Evolutionary conservation across 1,140 invertebrate species (phyloP).

Genomic region (Drosophila sechellia): DNA sequence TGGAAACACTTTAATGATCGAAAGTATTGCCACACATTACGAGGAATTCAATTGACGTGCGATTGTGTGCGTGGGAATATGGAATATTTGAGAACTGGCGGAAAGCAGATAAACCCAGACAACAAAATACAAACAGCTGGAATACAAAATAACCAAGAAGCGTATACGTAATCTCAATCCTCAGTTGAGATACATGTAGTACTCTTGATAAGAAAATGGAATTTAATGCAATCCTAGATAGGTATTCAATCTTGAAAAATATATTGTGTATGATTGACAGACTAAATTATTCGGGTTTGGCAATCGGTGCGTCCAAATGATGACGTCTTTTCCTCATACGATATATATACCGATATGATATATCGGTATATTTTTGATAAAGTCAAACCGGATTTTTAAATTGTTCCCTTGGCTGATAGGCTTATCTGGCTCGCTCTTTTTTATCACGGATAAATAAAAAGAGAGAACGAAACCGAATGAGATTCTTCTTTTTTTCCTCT

Average conservation of each 20-base stretch:
- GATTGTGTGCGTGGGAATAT: conserved; percentile 12
- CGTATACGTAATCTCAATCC: conserved; percentile 11
- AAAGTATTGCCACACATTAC: conserved; percentile 10
- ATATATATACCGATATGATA: too few species aligned
- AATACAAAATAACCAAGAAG: conserved; percentile 6
- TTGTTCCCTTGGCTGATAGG: background rate
- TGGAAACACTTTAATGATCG: conserved; percentile 23
- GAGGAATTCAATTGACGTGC: conserved; percentile 18
- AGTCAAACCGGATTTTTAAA: conserved; percentile 9
- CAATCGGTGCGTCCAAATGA: background rate
- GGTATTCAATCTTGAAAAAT: background rate
- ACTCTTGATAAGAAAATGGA: conserved; percentile 6
- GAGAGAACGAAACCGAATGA: conserved; percentile 33
- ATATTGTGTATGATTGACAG: too few species aligned
- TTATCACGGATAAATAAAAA: conserved; percentile 51
- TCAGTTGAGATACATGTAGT: background rate
- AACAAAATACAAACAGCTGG: conserved; percentile 17
- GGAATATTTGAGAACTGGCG: conserved; percentile 28
- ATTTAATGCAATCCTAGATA: background rate
- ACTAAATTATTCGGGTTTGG: background rate
- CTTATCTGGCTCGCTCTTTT: conserved; percentile 7
- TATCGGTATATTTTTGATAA: conserved; percentile 3
- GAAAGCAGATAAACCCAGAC: conserved; percentile 42
- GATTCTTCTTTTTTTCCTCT: conserved; percentile 3
- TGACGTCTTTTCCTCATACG: background rate